These are phyloP conservation scores for Ageneiosus marmoratus DNA, from an alignment of 2,113 vertebrate genomes.

Conservation along the genomic window DNA sequence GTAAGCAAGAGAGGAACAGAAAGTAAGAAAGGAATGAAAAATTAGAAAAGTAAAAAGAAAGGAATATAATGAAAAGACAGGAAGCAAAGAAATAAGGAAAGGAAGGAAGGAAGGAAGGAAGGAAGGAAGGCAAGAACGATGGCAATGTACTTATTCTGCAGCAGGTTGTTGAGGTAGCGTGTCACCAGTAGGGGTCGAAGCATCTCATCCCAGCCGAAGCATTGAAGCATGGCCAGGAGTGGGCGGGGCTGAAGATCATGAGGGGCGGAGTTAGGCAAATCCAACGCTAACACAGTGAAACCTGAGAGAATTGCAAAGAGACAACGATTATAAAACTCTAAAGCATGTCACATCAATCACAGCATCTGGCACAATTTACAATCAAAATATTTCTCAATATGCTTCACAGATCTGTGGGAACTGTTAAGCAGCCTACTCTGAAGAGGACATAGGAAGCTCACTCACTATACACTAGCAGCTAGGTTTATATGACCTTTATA, in stretches of 20 bases:
- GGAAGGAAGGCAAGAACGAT: not conserved
- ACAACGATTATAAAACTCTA: not conserved
- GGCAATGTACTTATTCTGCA: conserved; percentile 84
- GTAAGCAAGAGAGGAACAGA: not conserved
- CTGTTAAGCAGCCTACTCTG: not conserved
- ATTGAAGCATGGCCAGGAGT: conserved; percentile 82
- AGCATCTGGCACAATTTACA: not conserved
- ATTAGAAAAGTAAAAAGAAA: not conserved
- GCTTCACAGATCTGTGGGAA: not conserved
- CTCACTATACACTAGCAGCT: not conserved
- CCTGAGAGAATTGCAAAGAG: conserved; percentile 69
- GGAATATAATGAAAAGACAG: not conserved
- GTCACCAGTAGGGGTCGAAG: conserved; percentile 85
- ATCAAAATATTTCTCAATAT: not conserved
- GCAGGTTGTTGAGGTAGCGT: conserved; percentile 88
- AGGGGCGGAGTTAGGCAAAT: conserved; percentile 84
- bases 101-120: not conserved
- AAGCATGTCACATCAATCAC: not conserved
- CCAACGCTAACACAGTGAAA: conserved; percentile 88
- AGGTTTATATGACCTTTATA: no score
- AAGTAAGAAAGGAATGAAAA: not conserved
- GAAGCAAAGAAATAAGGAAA: not conserved
- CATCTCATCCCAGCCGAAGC: conserved; percentile 96
- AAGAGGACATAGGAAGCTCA: not conserved
- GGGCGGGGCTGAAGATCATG: conserved; percentile 91